Conservation (phyloP, 2,888 invertebrate genomes). For the Antitype chi region DNA sequence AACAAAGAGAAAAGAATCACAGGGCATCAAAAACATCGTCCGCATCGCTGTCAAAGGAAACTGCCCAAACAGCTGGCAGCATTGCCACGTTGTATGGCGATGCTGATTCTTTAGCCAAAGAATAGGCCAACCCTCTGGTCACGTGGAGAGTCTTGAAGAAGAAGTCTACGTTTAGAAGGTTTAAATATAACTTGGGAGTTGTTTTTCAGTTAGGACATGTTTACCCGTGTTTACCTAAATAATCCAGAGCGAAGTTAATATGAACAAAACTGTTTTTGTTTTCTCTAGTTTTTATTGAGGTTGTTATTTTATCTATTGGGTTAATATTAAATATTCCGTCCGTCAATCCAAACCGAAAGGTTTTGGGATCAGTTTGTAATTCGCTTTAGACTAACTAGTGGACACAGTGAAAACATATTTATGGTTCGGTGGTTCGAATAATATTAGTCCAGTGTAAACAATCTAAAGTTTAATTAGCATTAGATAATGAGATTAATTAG, state of each 20-base stretch:
- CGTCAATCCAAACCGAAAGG: constrained; percentile 6
- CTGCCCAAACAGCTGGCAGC: too few relatives aligned
- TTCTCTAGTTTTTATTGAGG: not conserved
- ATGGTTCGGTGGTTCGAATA: constrained; percentile 22
- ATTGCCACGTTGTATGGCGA: too few relatives aligned
- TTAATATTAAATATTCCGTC: constrained; percentile 38
- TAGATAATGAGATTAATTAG: constrained; percentile 10
- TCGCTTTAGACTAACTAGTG: constrained; percentile 10
- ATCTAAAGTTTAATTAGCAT: constrained; percentile 20
- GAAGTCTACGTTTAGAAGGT: too few relatives aligned
- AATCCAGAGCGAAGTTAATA: not conserved
- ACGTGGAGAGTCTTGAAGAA: too few relatives aligned
- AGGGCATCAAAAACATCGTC: too few relatives aligned
- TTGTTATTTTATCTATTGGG: constrained; percentile 4
- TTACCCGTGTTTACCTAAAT: not conserved
- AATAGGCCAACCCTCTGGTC: too few relatives aligned
- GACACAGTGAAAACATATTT: constrained; percentile 29
- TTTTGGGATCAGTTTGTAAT: constrained; percentile 33
- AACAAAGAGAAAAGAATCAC: too few relatives aligned
- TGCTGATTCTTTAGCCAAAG: too few relatives aligned
- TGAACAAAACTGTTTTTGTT: not conserved
- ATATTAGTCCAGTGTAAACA: constrained; percentile 7
- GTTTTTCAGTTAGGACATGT: constrained; percentile 17
- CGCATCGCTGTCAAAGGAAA: too few relatives aligned
- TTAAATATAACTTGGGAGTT: not conserved